Conservation (phyloP, 1,140 invertebrate species). For the Nautilus pompilius region DNA sequence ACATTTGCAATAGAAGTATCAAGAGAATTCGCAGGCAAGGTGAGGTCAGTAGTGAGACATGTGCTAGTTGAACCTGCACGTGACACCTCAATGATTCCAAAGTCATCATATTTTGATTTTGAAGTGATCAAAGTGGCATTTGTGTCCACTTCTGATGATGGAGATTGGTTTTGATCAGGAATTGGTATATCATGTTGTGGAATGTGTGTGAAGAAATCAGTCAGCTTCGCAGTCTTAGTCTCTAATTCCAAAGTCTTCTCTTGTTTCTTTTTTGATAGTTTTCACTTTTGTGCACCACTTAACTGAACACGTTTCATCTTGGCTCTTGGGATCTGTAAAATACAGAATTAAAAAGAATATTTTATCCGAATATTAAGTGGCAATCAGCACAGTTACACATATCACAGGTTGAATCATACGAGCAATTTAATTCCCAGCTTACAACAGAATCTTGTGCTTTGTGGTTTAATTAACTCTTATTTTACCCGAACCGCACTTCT, state of each 20-base stretch:
- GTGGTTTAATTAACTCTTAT: too few relatives aligned
- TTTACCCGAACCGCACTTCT: too few relatives aligned
- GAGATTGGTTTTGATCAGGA: neutral
- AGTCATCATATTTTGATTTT: neutral
- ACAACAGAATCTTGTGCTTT: too few relatives aligned
- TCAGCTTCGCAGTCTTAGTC: conserved; percentile 1
- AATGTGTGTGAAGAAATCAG: conserved; percentile 37
- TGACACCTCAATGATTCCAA: neutral
- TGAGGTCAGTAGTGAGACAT: neutral
- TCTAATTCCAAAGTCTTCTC: conserved; percentile 3
- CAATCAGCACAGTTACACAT: too few relatives aligned
- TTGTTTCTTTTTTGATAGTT: conserved; percentile 7
- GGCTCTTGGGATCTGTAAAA: neutral
- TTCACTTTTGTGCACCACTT: conserved; percentile 5
- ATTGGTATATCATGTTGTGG: conserved; percentile 68
- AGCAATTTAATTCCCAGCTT: too few relatives aligned
- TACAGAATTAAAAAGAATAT: too few relatives aligned
- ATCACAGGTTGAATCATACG: too few relatives aligned
- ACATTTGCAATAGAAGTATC: neutral
- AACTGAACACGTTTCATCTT: conserved; percentile 5
- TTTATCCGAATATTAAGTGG: too few relatives aligned
- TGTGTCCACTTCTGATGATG: neutral
- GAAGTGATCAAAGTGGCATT: neutral
- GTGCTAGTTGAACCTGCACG: neutral
- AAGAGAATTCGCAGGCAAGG: neutral